These are phyloP conservation scores for Neoniphon sammara DNA, from an alignment of 2,797 vertebrate genomes.

Conservation along the genomic window DNA sequence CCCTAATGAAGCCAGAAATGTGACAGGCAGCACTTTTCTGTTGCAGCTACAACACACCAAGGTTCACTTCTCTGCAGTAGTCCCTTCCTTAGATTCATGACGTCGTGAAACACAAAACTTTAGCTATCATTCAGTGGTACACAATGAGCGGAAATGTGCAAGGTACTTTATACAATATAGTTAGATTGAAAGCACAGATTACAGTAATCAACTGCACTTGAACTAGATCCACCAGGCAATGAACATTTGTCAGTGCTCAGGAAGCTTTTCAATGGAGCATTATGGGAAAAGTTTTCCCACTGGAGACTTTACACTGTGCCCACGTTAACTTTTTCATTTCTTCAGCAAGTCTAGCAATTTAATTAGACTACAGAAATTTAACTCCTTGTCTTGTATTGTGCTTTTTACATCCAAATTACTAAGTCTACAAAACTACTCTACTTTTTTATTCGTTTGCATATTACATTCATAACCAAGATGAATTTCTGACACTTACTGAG, in stretches of 20 bases:
- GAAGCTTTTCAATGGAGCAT: constrained; percentile 56
- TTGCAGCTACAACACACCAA: constrained; percentile 5
- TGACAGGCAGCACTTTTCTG: background rate
- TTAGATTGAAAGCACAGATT: constrained; percentile 66
- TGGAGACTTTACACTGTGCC: background rate
- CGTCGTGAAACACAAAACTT: constrained; percentile 46
- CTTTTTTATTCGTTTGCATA: too few relatives aligned
- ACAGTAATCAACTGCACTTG: constrained; percentile 55
- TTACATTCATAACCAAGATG: too few relatives aligned
- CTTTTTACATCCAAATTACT: background rate
- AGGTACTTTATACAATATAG: constrained; percentile 69
- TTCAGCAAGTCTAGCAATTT: background rate
- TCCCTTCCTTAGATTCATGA: background rate
- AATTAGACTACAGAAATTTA: background rate
- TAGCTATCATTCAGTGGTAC: constrained; percentile 42
- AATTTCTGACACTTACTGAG: too few relatives aligned
- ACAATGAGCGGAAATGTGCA: constrained; percentile 78
- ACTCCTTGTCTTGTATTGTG: background rate
- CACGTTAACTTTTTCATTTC: background rate
- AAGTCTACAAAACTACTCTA: background rate
- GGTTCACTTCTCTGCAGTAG: constrained; percentile 8
- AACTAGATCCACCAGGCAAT: constrained; percentile 58
- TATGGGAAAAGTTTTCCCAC: constrained; percentile 44
- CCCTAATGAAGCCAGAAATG: background rate
- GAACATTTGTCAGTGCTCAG: constrained; percentile 61